These are phyloP conservation scores for Todus mexicanus DNA, from an alignment of 2,797 vertebrate genomes.

Conservation along the genomic window DNA sequence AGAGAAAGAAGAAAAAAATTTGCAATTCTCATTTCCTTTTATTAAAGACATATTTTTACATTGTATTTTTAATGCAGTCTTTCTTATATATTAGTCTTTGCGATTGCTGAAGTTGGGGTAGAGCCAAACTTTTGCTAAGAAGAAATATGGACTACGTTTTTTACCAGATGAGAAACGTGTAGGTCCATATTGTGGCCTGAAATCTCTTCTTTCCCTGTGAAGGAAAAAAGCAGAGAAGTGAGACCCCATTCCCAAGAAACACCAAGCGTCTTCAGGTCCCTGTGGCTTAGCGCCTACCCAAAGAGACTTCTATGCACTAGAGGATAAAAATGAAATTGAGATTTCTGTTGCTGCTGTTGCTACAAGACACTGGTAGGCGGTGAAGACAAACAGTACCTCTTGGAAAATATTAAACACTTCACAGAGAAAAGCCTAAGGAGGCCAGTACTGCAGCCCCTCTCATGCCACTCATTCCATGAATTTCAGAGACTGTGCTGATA, in stretches of 20 bases:
- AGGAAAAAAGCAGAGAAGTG: not conserved
- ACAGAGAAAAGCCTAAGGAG: not conserved
- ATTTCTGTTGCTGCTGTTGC: not conserved
- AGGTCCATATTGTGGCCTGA: not conserved
- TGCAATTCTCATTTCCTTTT: conserved; percentile 32
- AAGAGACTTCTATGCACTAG: not conserved
- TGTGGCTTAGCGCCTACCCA: not conserved
- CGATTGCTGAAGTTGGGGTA: not conserved
- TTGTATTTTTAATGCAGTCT: not conserved
- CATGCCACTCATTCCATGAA: not conserved
- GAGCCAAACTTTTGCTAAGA: not conserved
- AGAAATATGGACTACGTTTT: not conserved
- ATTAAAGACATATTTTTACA: conserved; percentile 59
- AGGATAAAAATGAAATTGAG: not conserved
- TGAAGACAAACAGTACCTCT: conserved; percentile 6
- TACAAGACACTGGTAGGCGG: not conserved
- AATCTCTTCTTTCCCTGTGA: not conserved
- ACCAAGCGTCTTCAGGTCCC: not conserved
- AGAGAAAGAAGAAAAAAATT: conserved; percentile 30
- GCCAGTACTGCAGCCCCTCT: not conserved
- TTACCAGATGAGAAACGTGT: not conserved
- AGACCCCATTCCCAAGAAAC: not conserved
- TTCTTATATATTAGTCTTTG: not conserved
- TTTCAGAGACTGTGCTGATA: not conserved
- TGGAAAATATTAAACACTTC: not conserved